These are phyloP conservation scores for Campylomormyrus numenius DNA, from an alignment of 2,113 vertebrate genomes.

Conservation along the genomic window DNA sequence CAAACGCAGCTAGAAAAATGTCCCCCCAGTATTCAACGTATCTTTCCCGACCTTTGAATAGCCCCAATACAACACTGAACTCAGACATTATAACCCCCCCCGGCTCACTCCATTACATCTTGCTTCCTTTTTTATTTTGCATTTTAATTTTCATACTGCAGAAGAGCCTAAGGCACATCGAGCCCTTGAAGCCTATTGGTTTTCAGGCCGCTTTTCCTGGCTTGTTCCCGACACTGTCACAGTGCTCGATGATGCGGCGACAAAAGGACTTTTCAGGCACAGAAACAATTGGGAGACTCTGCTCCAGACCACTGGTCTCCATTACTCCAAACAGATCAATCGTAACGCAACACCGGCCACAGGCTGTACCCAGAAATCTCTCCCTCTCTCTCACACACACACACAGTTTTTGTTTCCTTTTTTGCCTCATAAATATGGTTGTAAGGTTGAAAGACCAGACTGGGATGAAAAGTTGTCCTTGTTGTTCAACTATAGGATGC, in stretches of 20 bases:
- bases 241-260: constrained; percentile 2
- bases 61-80: background rate
- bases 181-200: too few species aligned
- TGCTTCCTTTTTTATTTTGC: background rate
- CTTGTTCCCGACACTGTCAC: background rate
- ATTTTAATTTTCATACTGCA: background rate
- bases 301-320: background rate
- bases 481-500: too few species aligned
- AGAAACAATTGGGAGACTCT: background rate
- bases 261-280: constrained; percentile 1
- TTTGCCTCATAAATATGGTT: background rate
- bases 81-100: background rate
- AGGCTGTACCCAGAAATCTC: background rate
- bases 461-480: background rate
- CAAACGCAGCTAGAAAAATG: background rate
- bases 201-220: background rate
- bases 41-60: background rate
- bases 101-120: background rate
- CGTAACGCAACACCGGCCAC: background rate
- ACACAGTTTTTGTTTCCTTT: background rate
- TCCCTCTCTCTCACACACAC: background rate
- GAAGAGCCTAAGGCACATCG: background rate
- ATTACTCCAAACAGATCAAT: constrained; percentile 13
- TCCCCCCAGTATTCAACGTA: background rate
- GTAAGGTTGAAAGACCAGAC: background rate